phyloP scores from a whole-genome alignment of 2,888 invertebrate species.

The Noctua comes region DNA sequence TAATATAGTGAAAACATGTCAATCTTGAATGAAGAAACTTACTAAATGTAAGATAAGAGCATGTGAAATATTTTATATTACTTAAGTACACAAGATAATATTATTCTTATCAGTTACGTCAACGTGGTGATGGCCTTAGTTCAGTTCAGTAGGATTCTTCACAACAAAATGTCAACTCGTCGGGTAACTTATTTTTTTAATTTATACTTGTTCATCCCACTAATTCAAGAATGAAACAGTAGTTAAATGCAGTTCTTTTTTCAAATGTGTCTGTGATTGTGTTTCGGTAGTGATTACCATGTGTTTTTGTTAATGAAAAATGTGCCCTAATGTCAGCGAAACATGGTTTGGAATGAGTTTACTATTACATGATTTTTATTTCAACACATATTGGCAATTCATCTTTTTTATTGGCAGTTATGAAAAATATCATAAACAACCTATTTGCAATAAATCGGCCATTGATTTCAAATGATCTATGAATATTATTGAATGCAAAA shows the following conservation, averaged over 20 bases:
- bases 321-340: slow-evolving; percentile 40
- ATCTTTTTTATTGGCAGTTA: slow-evolving; percentile 34
- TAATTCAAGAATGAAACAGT: slow-evolving; percentile 39
- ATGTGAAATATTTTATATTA: slow-evolving; percentile 71
- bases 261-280: slow-evolving; percentile 62
- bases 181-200: slow-evolving; percentile 81
- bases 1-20: slow-evolving; percentile 62
- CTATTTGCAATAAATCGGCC: slow-evolving; percentile 32
- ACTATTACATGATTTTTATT: slow-evolving; percentile 32
- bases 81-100: slow-evolving; percentile 81
- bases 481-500: slow-evolving; percentile 34
- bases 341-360: slow-evolving; percentile 61
- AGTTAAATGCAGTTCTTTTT: slow-evolving; percentile 57
- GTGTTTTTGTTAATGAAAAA: slow-evolving; percentile 52
- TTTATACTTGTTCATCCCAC: slow-evolving; percentile 55
- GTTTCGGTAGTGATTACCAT: slow-evolving; percentile 50
- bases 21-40: slow-evolving; percentile 71
- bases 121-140: slow-evolving; percentile 77
- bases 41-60: slow-evolving; percentile 70
- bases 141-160: slow-evolving; percentile 84
- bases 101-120: slow-evolving; percentile 85
- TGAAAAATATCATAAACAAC: slow-evolving; percentile 21
- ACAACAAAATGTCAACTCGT: slow-evolving; percentile 86
- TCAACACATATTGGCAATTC: slow-evolving; percentile 30
- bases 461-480: slow-evolving; percentile 51